Percentiles rank a stretch among this genome's conserved stretches.
phyloP scores from a whole-genome alignment of 1,140 invertebrate species.

The Bemisia tabaci region DNA sequence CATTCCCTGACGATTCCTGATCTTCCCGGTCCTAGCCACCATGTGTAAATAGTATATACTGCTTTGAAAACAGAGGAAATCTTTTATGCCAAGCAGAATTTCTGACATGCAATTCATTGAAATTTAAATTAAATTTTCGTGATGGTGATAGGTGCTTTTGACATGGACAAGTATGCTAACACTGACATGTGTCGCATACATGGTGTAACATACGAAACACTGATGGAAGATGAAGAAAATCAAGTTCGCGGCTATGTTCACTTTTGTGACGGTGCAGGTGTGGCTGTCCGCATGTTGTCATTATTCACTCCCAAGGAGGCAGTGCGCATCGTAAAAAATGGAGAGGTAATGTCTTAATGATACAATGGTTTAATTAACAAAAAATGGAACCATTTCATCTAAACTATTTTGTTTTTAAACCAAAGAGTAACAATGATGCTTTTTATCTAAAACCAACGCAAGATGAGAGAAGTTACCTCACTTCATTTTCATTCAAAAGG shows the following conservation, averaged over 20 bases:
- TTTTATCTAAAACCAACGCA: no score
- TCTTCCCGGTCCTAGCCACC: no score
- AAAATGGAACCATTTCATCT: neutral
- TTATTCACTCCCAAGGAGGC: conserved; percentile 61
- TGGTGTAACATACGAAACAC: conserved; percentile 58
- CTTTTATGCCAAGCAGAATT: no score
- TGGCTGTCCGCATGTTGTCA: conserved; percentile 56
- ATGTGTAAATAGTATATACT: no score
- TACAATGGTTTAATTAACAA: conserved; percentile 6
- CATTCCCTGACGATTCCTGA: no score
- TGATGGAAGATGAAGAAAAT: conserved; percentile 68
- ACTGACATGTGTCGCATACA: conserved; percentile 66
- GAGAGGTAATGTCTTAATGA: conserved; percentile 40
- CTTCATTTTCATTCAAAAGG: no score
- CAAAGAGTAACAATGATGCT: neutral
- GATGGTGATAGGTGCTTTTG: conserved; percentile 70
- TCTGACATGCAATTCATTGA: no score
- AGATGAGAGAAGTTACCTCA: no score
- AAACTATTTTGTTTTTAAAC: neutral
- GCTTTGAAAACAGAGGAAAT: no score
- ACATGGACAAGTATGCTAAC: conserved; percentile 60
- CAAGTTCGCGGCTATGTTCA: conserved; percentile 59
- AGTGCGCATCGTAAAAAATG: conserved; percentile 61
- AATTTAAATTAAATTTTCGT: no score
- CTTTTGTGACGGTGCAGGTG: conserved; percentile 53